A percentile compares a stretch with the other conserved stretches of the same genome.
phyloP scores from a whole-genome alignment of 1,140 invertebrate species.

The Pissodes strobi region DNA sequence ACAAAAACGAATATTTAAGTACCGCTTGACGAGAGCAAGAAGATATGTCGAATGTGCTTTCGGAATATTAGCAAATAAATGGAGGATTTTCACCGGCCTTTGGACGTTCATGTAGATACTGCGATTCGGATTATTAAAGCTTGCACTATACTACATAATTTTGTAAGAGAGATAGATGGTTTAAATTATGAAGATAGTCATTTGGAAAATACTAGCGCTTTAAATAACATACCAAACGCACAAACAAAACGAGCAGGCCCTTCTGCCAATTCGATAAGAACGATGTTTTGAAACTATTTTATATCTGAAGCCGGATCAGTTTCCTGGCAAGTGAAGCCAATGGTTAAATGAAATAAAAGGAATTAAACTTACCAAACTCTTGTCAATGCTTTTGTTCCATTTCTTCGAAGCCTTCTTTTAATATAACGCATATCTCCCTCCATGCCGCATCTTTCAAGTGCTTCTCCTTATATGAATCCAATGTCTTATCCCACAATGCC shows the following conservation, averaged over 20 bases:
- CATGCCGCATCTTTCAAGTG: conserved; percentile 18
- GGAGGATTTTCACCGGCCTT: conserved; percentile 21
- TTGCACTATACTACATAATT: conserved; percentile 18
- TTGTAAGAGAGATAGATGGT: neutral
- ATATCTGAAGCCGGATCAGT: neutral
- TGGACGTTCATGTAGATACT: conserved; percentile 12
- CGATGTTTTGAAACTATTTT: too few relatives aligned
- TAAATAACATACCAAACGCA: neutral
- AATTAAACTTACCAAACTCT: conserved; percentile 18
- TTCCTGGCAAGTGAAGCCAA: conserved; percentile 4
- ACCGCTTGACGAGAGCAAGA: neutral
- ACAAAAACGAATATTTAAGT: conserved; percentile 34
- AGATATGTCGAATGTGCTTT: conserved; percentile 9
- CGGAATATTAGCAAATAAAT: conserved; percentile 20
- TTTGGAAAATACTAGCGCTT: neutral
- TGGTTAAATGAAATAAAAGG: neutral
- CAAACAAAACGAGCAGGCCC: too few relatives aligned
- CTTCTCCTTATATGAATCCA: too few relatives aligned
- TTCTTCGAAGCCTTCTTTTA: conserved; percentile 15
- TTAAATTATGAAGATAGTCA: neutral
- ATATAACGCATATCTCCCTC: too few relatives aligned
- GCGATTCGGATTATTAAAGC: conserved; percentile 19
- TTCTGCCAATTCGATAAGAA: neutral
- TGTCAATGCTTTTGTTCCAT: conserved; percentile 3
- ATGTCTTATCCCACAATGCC: conserved; percentile 34